Conservation (phyloP, 2,888 invertebrate species). For the Seira ritae region DNA sequence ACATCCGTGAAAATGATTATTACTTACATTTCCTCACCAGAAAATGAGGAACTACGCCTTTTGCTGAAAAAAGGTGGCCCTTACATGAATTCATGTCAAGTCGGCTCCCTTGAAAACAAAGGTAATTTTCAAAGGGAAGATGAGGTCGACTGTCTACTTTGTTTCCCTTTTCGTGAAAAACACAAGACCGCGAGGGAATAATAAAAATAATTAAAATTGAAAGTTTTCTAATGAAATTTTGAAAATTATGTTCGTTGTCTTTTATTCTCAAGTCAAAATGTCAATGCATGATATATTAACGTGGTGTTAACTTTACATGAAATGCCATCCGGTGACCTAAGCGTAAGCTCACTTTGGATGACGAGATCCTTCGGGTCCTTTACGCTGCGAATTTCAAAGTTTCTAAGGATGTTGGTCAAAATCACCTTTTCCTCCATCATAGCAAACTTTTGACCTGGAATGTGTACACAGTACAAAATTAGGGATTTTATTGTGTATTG, state of each 20-base stretch:
- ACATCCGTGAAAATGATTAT: conserved; percentile 43
- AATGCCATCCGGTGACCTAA: conserved; percentile 75
- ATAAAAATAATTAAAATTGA: too few species aligned
- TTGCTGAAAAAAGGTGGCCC: conserved; percentile 21
- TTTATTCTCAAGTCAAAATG: too few species aligned
- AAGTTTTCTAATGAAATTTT: too few species aligned
- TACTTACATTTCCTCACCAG: conserved; percentile 38
- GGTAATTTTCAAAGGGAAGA: too few species aligned
- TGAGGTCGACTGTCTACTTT: too few species aligned
- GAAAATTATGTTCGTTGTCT: too few species aligned
- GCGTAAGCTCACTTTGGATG: conserved; percentile 77
- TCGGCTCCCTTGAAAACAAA: too few species aligned
- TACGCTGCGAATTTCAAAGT: conserved; percentile 76
- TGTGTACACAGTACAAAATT: conserved; percentile 70
- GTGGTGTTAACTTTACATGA: too few species aligned
- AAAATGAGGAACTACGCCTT: conserved; percentile 26
- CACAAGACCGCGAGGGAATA: too few species aligned
- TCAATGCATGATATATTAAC: too few species aligned
- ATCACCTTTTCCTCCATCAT: conserved; percentile 76
- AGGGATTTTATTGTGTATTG: too few species aligned
- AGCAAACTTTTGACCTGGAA: conserved; percentile 75
- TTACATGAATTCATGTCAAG: background rate
- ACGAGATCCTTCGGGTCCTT: conserved; percentile 76
- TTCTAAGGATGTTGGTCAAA: conserved; percentile 76
- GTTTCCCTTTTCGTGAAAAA: too few species aligned